Evolutionary conservation across 2,888 invertebrate genomes (phyloP), one percentile per base, ranked within the genome.

Genomic region (Dyspetes luteomarginatus): DNA sequence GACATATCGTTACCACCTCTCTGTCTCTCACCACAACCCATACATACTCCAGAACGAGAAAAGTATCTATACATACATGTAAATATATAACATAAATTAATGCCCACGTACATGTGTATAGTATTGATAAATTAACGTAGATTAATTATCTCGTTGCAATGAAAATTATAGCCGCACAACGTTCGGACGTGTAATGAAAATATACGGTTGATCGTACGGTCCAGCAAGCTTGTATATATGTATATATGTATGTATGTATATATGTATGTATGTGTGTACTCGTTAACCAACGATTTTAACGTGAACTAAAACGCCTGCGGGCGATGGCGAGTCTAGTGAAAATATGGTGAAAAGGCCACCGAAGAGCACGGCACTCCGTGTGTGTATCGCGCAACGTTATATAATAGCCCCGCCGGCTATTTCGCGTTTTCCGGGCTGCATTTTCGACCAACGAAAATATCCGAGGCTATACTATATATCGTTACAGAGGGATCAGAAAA

Each of bases 151-250:
- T 72, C 80, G 75, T 75, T 71, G 65, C 12, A 41, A 69, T 55
- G 60, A 65, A 75, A 71, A 71, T 67, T 71, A 80, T 69, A 52
- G 65, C 48, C 43, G 50, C 48, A 22, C 65, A 19, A 58, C 28
- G 62, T 45, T 68, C 52, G 68, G 41, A 68, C 68, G 36, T 74
- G 65, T 80, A 75, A 75, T 80, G 75, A 80, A 71, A 80, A 80
- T 80, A 78, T 78, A 75, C 43, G 43, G 64, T 19, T 68, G 58
- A 45, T 52, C 45, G 17, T 43, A 71, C 72, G 58, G 36, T 64
- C 48, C 36, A 67, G 41, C 58, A 58, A 58, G 12, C 58, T 2
- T 17, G 15, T 48, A 17, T 17, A 36, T 3, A 12, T 17, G 26
- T 36, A 55, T 17, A 48, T n/a, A n/a, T n/a, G n/a, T n/a, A n/a